Base-by-base conservation (phyloP, 2,113 vertebrate species). In the Oreotragus oreotragus region DNA sequence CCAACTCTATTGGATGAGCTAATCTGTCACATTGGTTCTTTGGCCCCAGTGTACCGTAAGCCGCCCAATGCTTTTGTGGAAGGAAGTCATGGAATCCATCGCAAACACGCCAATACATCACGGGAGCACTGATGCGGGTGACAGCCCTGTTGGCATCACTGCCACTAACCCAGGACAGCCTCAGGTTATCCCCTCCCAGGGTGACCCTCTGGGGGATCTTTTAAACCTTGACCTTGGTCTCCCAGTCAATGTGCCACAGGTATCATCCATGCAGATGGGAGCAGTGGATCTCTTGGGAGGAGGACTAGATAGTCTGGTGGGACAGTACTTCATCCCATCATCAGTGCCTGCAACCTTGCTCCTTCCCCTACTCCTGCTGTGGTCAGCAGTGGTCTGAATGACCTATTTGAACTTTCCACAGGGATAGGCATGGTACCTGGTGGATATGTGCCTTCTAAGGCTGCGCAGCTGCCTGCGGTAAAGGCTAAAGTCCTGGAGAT, bases 401-500 rank as follows among this genome's bases (percentile, higher is more conserved):
- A 99, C 98, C 98, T 99, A 94, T 99, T 99, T 47, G 99, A 99
- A 97, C 99, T 99, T 84, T 99, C 99, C 1, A 99, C 99, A 0
- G 99, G 99, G 66, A 99, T 99, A 98, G 99, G 99, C 98, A 99
- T 99, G 99, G 99, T 99, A 83, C 99, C 99, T 2, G 99, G 99
- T 88, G 99, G 99, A 98, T 99, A 99, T 17, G 98, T 99, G 85
- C 98, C 99, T 36, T 98, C 99, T 1, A 99, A 99, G 98, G 98
- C 99, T 93, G 99, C 99, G 76, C 99, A 99, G 99, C 98, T 99
- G 94, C 99, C 99, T 30, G 99, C 99, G 14, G 99, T 99, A 92
- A 99, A 99, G 96, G 99, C 99, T 80, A 99, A 99, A 98, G 99
- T 99, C 4, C 88, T 99, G 97, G 99, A 99, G 98, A 99, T 99